A percentile compares a stretch with the other conserved stretches of the same genome.
Conservation (phyloP, 2,888 invertebrate genomes). For the Eupithecia inturbata region DNA sequence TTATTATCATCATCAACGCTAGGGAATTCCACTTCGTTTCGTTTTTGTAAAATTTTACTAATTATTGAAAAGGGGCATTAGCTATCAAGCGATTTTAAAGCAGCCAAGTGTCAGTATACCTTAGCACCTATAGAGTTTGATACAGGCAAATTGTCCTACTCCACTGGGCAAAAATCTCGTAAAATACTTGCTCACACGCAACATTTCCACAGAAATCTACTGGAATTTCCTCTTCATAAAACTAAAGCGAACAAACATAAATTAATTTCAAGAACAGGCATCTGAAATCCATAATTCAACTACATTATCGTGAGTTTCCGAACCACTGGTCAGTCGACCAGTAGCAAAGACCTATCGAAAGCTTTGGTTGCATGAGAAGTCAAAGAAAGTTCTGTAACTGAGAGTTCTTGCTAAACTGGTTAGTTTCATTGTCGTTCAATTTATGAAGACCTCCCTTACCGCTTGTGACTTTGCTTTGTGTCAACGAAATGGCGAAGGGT, state of each 20-base stretch:
- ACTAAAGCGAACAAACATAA: constrained; percentile 45
- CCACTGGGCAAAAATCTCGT: not conserved
- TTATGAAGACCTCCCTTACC: constrained; percentile 51
- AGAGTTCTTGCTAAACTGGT: constrained; percentile 51
- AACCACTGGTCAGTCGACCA: constrained; percentile 65
- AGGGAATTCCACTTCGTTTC: not conserved
- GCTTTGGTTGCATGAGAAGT: constrained; percentile 34
- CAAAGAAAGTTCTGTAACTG: constrained; percentile 41
- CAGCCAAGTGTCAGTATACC: not conserved
- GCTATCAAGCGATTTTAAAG: not conserved
- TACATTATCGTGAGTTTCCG: constrained; percentile 74
- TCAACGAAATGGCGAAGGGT: constrained; percentile 29
- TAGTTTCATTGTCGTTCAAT: constrained; percentile 49
- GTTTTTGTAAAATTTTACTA: not conserved
- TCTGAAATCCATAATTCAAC: constrained; percentile 67
- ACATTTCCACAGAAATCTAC: constrained; percentile 23
- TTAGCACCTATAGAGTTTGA: not conserved
- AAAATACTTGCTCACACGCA: constrained; percentile 6
- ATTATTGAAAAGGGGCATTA: too few species aligned
- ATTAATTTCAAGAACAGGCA: constrained; percentile 54
- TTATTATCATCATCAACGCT: not conserved
- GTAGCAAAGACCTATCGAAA: constrained; percentile 49
- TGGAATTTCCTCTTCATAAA: constrained; percentile 31
- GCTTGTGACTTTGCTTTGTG: constrained; percentile 41
- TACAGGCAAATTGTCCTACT: not conserved